These are phyloP conservation scores for Odontamblyopus rebecca DNA, from an alignment of 2,797 vertebrate species.

Conservation along the genomic window DNA sequence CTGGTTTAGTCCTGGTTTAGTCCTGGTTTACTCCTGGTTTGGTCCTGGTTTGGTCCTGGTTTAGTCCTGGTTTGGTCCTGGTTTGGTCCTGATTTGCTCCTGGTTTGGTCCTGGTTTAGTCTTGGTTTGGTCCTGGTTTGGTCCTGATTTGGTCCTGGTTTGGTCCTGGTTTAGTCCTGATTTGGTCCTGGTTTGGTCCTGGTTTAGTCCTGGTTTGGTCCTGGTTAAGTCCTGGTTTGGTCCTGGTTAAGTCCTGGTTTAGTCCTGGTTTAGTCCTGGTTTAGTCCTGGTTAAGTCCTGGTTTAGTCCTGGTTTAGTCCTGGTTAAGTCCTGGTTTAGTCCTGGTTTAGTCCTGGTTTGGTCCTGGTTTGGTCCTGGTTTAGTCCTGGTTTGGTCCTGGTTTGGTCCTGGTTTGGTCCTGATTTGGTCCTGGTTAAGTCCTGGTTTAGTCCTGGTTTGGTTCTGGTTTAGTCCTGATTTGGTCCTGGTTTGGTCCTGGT, in stretches of 20 bases:
- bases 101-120: background rate
- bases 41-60: background rate
- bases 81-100: background rate
- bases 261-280: too few species aligned
- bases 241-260: too few species aligned
- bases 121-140: background rate
- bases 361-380: too few species aligned
- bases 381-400: background rate
- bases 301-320: too few species aligned
- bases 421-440: too few species aligned
- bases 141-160: background rate
- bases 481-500: too few species aligned
- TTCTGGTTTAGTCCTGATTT: background rate
- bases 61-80: background rate
- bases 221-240: background rate
- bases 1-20: background rate
- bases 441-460: background rate
- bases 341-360: too few species aligned
- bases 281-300: too few species aligned
- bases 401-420: too few species aligned
- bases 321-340: too few species aligned
- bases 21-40: background rate
- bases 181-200: background rate
- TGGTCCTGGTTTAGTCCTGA: background rate
- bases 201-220: background rate